Evolutionary conservation across 1,140 invertebrate genomes (phyloP), one percentile per base, ranked within the genome.

Genomic region (Drosophila pandora): DNA sequence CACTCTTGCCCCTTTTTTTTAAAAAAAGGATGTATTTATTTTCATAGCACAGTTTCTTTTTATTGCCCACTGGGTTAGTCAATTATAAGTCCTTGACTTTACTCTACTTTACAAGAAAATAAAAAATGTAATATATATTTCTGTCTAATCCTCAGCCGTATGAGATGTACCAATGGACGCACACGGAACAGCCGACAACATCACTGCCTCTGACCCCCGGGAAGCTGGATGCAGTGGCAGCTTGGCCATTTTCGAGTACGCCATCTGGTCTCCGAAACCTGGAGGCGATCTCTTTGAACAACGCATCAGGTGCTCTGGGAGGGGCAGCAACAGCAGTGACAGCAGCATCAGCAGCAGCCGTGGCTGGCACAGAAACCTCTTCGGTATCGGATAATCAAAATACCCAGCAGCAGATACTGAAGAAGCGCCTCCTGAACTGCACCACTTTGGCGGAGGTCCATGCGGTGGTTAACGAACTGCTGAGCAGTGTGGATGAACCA

Each of bases 121-220:
- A 2, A 2, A 1, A 13, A 41, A 21, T 21, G 9, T 8, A 17
- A 45, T 21, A 21, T 8, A 21, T 45, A 8, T 22, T 22, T 47
- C 23, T 5, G n/a, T 43, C 2, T 25, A 17, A 2, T 43, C 74
- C 94, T 37, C 92, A 98, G 97, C 95, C 96, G 55, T 96, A 96
- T 90, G 93, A 96, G 77, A 96, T 97, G 95, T 97, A 98, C 91
- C 96, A 95, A 88, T 97, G 97, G 97, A 94, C 95, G 22, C 95
- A 97, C 87, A 95, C 95, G 52, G 96, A 97, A 90, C 91, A 93
- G 23, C 94, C 94, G 30, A 91, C 93, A n/a, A 93, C 94, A 17
- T 93, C 94, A 71, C 93, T 95, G 41, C 94, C 95, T 21, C 92
- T 94, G 22, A 95, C 95, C n/a, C 96, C 96, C 2, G 95, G 96